A percentile compares a stretch with the other conserved stretches of the same genome.
These are phyloP conservation scores for Xenentodon cancila DNA, from an alignment of 2,797 vertebrate genomes.

Conservation along the genomic window DNA sequence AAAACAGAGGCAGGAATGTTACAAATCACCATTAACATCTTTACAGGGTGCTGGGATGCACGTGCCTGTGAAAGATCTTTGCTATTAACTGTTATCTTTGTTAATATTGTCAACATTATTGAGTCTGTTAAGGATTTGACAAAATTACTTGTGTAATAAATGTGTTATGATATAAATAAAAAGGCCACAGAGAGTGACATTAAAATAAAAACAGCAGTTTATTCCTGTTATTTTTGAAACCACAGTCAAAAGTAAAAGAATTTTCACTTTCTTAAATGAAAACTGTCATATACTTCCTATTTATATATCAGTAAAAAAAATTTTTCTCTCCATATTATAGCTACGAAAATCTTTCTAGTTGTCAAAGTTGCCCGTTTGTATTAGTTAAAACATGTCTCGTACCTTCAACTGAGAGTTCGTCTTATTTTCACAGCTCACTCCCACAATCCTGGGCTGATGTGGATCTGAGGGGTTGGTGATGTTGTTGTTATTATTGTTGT, in stretches of 20 bases:
- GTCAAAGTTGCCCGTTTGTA: neutral
- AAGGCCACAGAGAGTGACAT: neutral
- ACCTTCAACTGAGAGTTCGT: conserved; percentile 82
- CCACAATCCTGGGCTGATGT: conserved; percentile 76
- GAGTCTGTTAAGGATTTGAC: too few species aligned
- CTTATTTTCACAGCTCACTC: conserved; percentile 79
- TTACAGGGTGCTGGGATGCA: too few species aligned
- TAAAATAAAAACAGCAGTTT: neutral
- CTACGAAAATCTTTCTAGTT: too few species aligned
- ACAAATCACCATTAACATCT: too few species aligned
- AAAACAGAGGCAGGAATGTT: too few species aligned
- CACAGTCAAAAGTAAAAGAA: neutral
- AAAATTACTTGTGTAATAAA: too few species aligned
- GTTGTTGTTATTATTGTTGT: conserved; percentile 77
- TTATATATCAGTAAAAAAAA: neutral
- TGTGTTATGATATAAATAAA: neutral
- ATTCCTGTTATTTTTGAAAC: neutral
- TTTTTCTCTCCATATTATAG: too few species aligned
- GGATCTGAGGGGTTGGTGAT: conserved; percentile 47
- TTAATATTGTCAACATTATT: too few species aligned
- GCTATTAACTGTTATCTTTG: too few species aligned
- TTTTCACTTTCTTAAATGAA: neutral
- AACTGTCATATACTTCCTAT: neutral
- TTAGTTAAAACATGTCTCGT: conserved; percentile 31
- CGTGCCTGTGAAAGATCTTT: too few species aligned